These are phyloP conservation scores for Ophraella communa DNA, from an alignment of 2,888 invertebrate species.

Conservation along the genomic window DNA sequence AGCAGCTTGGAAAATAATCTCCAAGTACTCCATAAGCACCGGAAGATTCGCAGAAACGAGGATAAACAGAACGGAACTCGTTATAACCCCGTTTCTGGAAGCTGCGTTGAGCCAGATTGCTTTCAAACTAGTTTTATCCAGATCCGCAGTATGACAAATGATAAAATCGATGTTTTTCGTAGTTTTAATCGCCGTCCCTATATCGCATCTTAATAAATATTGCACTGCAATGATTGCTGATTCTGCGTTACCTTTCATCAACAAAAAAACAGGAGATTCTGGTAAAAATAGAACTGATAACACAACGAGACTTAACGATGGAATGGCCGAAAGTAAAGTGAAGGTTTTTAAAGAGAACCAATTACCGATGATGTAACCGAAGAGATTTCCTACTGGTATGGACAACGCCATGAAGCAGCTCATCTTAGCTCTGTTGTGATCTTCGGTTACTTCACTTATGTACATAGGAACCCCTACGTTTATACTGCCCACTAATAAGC, in stretches of 20 bases:
- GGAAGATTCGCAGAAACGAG: slow-evolving; percentile 81
- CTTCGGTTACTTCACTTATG: slow-evolving; percentile 83
- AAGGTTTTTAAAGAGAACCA: slow-evolving; percentile 35
- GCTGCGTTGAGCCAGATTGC: slow-evolving; percentile 23
- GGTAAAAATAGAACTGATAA: slow-evolving; percentile 35
- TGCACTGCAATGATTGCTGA: slow-evolving; percentile 66
- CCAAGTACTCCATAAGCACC: slow-evolving; percentile 78
- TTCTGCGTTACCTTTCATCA: slow-evolving; percentile 60
- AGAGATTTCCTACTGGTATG: slow-evolving; percentile 39
- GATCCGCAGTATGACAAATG: slow-evolving; percentile 1
- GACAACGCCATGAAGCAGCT: slow-evolving; percentile 55
- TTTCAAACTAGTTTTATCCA: slow-evolving; percentile 16
- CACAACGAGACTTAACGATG: slow-evolving; percentile 34
- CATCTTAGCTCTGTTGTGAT: slow-evolving; percentile 77
- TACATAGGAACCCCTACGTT: slow-evolving; percentile 71
- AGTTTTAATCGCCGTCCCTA: not conserved
- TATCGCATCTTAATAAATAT: slow-evolving; percentile 19
- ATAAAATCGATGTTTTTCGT: not conserved
- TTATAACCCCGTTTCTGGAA: slow-evolving; percentile 65
- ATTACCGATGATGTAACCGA: slow-evolving; percentile 40
- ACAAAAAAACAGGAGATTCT: slow-evolving; percentile 44
- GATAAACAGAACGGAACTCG: slow-evolving; percentile 74
- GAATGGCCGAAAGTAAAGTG: slow-evolving; percentile 37
- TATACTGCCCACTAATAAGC: slow-evolving; percentile 2
- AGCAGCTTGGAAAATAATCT: slow-evolving; percentile 72